Evolutionary conservation across 2,113 vertebrate species (phyloP), one percentile per base, ranked within the genome.

Genomic region (Hippocampus mohnikei): DNA sequence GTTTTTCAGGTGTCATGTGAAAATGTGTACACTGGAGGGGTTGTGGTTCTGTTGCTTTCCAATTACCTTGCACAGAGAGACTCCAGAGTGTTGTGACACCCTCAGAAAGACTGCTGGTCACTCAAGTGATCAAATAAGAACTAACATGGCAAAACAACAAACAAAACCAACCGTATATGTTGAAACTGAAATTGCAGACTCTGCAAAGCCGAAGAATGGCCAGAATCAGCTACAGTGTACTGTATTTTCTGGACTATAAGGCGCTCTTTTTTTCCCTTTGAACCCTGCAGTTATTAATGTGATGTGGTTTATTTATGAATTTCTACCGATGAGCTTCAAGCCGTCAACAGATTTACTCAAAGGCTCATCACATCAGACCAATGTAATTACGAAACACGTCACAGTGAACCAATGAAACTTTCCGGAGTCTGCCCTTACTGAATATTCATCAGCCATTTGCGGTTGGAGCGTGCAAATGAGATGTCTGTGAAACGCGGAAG

Each of bases 1-100:
- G 83, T 81, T 84, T 83, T 78, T 79, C 78, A 81, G 79, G 71
- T 78, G 72, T 72, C 66, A 20, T 75, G 79, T 82, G 76, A 72
- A 76, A 84, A 85, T 77, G 76, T 80, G 66, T 55, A 77, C 71
- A 76, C 70, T 75, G 73, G 48, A 75, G 64, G 68, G 41, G 46
- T 41, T 78, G 67, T 74, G 70, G 50, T 72, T 71, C 52, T 67
- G 69, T 61, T 80, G 65, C 75, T 85, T 84, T 78, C 65, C 33
- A 66, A 69, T 73, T 73, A 71, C 81, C 64, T 63, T 42, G 60
- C 58, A 64, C 42, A 21, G 48, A 62, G 33, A 77, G 72, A 69
- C 80, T 29, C 56, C 79, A 55, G 73, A 73, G 74, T 20, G 59
- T 25, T 13, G 42, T 74, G 77, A 81, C 76, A 77, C 41, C 70